Evolutionary conservation across 2,888 invertebrate species (phyloP), one percentile per base, ranked within the genome.

Genomic region (Melieria omissa): DNA sequence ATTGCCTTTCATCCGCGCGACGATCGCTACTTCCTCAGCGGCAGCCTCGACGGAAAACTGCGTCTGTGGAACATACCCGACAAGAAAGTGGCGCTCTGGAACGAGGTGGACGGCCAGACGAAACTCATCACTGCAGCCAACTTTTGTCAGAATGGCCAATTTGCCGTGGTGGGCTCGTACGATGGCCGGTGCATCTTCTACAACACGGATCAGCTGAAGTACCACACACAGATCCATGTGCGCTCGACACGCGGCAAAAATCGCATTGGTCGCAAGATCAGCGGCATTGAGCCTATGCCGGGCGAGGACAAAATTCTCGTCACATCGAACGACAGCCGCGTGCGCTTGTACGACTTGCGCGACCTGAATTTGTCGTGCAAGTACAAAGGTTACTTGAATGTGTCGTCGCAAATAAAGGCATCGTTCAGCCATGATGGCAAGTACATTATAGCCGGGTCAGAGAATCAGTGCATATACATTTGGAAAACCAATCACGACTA

Each of bases 21-120:
- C 81, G 95, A 95, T 85, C 88, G 95, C 7, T 87, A 98, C 87
- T 99, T 99, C 88, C 88, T 99, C 49, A 98, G 98, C 73, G 99
- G 99, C 14, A 98, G 98, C 29, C 88, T 99, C 62, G 99, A 99
- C 87, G 99, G 99, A 2, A 99, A 99, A 88, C 89, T 99, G 65
- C 89, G 99, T n/a, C 88, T 99, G 7, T 99, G 99, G 99, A 98
- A 99, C 87, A 99, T 99, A 83, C 98, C 99, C 0, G 99, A 99
- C 85, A 99, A 99, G 86, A 98, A 98, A 90, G 98, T 99, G 7
- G 97, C 97, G 0, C 92, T 98, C 7, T 99, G 98, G 98, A 98
- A 96, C 86, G 98, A 98, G 88, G 93, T 97, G 0, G 95, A 95
- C 85, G 96, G 97, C n/a, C 95, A 94, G 81, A 93, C 95, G 1